Evolutionary conservation across 2,797 vertebrate genomes (phyloP).

Genomic region (Acipenser transmontanus): DNA sequence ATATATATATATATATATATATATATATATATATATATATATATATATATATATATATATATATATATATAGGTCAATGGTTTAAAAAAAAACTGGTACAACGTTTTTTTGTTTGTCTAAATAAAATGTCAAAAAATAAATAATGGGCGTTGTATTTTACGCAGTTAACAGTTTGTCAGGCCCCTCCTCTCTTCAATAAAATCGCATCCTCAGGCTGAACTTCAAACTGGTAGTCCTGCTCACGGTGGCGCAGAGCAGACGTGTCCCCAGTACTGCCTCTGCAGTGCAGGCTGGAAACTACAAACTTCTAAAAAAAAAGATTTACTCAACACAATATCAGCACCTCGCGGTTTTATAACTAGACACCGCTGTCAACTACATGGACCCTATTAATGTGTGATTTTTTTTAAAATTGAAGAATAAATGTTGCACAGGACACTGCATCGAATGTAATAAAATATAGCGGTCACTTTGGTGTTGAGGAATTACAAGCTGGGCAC

Average conservation of each 20-base stretch:
- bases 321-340: background rate
- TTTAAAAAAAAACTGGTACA: no score
- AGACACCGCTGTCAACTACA: constrained; percentile 3
- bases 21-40: no score
- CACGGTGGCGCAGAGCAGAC: constrained; percentile 9
- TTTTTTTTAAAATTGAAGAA: background rate
- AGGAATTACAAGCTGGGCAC: no score
- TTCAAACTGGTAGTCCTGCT: constrained; percentile 11
- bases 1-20: no score
- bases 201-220: constrained; percentile 4
- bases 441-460: no score
- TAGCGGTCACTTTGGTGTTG: no score
- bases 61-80: no score
- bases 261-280: background rate
- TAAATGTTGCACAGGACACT: no score
- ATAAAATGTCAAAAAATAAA: no score
- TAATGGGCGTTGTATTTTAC: background rate
- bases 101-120: no score
- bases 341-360: background rate
- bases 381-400: background rate
- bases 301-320: background rate
- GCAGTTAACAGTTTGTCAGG: background rate
- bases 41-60: no score
- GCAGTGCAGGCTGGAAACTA: no score
- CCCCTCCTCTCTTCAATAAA: constrained; percentile 14